phyloP scores from a whole-genome alignment of 2,797 vertebrate species.

The Phaenicophaeus curvirostris region DNA sequence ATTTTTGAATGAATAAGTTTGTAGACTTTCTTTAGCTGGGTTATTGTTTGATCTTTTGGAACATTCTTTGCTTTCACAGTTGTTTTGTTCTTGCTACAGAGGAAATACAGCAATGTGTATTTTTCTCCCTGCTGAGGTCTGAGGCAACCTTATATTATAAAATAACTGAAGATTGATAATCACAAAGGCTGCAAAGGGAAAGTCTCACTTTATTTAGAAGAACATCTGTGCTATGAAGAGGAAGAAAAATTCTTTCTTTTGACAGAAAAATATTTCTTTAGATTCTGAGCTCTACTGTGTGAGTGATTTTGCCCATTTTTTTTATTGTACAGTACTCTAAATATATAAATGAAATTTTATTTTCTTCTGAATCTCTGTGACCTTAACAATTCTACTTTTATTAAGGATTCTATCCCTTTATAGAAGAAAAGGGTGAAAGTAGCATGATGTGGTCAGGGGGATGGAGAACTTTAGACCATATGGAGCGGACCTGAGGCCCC shows the following conservation, averaged over 20 bases:
- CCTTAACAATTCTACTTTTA: conserved; percentile 14
- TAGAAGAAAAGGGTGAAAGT: not conserved
- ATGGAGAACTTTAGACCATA: conserved; percentile 27
- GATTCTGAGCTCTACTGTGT: not conserved
- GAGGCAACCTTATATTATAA: conserved; percentile 35
- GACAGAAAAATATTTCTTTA: not conserved
- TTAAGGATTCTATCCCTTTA: conserved; percentile 2
- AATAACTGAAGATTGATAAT: conserved; percentile 51
- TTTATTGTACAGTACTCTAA: conserved; percentile 19
- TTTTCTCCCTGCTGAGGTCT: conserved; percentile 49
- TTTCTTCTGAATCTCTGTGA: conserved; percentile 6
- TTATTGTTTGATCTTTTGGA: conserved; percentile 29
- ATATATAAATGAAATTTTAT: conserved; percentile 1
- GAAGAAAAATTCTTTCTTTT: not conserved
- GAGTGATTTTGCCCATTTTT: not conserved
- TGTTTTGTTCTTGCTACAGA: conserved; percentile 27
- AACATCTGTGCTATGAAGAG: not conserved
- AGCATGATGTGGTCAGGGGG: not conserved
- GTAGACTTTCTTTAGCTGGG: not conserved
- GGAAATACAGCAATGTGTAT: conserved; percentile 36
- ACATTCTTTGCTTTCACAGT: not conserved
- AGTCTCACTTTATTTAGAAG: conserved; percentile 4
- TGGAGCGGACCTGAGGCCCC: conserved; percentile 29
- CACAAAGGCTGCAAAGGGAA: conserved; percentile 27
- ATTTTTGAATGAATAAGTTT: conserved; percentile 45